Evolutionary conservation across 2,113 vertebrate genomes (phyloP).

Genomic region (Notarius quadriscutis): DNA sequence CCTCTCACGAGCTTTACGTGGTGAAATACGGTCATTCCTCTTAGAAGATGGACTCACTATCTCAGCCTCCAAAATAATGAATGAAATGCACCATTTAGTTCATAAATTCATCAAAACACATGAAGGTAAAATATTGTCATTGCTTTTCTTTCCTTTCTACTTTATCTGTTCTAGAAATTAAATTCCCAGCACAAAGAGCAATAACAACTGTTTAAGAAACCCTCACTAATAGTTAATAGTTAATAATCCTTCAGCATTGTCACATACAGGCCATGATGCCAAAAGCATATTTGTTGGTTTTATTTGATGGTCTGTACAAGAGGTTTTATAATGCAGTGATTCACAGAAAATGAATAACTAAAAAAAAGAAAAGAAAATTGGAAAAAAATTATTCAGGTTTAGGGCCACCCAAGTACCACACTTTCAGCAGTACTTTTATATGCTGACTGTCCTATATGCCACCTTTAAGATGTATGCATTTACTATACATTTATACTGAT

Average conservation of each 20-base stretch:
- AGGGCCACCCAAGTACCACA: neutral
- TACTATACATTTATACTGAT: too few species aligned
- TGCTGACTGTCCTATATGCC: neutral
- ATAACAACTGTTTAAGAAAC: neutral
- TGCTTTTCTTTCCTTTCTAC: neutral
- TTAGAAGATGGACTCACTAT: constrained; percentile 60
- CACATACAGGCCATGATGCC: neutral
- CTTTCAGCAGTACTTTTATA: neutral
- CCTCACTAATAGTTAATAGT: neutral
- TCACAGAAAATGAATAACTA: neutral
- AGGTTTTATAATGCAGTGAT: neutral
- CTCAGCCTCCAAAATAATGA: constrained; percentile 61
- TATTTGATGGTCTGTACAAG: neutral
- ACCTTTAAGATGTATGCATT: neutral
- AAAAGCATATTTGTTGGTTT: neutral
- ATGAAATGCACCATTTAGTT: constrained; percentile 61
- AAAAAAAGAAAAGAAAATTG: neutral
- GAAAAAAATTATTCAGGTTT: neutral
- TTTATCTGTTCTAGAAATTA: neutral
- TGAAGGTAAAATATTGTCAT: constrained; percentile 56
- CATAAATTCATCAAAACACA: constrained; percentile 63
- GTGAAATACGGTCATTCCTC: constrained; percentile 58
- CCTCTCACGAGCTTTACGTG: constrained; percentile 7
- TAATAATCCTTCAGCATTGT: neutral
- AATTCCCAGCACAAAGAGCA: neutral